These are phyloP conservation scores for Armadillidium nasatum DNA, from an alignment of 1,140 invertebrate genomes.

Conservation along the genomic window DNA sequence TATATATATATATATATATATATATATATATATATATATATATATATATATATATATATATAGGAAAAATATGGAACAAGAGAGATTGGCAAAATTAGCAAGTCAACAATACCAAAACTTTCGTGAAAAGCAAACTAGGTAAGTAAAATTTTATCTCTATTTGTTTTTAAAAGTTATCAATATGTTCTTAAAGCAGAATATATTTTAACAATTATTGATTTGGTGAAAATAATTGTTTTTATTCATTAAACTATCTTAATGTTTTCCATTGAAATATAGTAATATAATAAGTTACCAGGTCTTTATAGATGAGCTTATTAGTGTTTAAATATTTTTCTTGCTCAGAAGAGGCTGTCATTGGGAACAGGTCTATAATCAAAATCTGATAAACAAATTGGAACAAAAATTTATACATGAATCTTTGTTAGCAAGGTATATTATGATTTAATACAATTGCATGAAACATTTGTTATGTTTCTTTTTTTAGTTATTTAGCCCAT, in stretches of 20 bases:
- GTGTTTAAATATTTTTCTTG: not conserved
- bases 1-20: no score
- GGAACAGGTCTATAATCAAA: not conserved
- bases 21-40: no score
- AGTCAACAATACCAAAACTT: conserved; percentile 44
- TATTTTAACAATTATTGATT: no score
- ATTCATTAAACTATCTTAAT: no score
- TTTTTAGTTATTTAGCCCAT: no score
- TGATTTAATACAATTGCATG: conserved; percentile 26
- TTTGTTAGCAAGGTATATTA: conserved; percentile 54
- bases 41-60: conserved; percentile 29
- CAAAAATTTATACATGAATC: conserved; percentile 57
- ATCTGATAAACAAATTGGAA: conserved; percentile 66
- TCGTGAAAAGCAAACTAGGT: conserved; percentile 44
- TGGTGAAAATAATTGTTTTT: no score
- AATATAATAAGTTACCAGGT: no score
- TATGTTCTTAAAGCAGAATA: no score
- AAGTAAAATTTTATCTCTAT: not conserved
- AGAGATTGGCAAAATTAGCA: conserved; percentile 43
- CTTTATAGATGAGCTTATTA: no score
- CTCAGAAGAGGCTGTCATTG: not conserved
- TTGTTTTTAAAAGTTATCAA: no score
- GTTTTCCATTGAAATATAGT: no score
- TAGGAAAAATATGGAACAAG: conserved; percentile 44
- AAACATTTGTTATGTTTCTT: conserved; percentile 9